Evolutionary conservation across 2,888 invertebrate species (phyloP).

Genomic region (Margaritifera margaritifera): DNA sequence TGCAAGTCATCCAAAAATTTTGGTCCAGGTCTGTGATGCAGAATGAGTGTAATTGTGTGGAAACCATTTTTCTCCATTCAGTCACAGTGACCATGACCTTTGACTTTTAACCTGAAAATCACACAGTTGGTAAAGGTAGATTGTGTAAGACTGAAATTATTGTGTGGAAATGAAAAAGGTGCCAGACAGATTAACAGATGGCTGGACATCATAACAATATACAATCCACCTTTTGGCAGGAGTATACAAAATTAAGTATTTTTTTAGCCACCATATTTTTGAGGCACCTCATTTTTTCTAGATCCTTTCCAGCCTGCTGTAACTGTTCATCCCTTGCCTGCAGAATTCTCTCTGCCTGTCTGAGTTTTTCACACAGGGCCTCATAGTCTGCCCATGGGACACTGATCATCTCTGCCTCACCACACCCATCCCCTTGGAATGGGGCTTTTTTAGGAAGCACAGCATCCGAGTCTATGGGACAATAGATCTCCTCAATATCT

Average conservation of each 20-base stretch:
- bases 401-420: not conserved
- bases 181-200: not conserved
- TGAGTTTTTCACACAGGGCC: conserved; percentile 77
- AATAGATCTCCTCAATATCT: conserved; percentile 30
- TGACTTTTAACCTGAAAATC: too few relatives aligned
- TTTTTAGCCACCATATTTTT: too few relatives aligned
- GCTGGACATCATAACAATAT: not conserved
- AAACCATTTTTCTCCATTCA: too few relatives aligned
- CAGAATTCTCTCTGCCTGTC: conserved; percentile 38
- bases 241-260: not conserved
- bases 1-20: too few relatives aligned
- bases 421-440: not conserved
- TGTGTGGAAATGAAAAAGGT: not conserved
- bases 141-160: too few relatives aligned
- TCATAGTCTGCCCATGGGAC: conserved; percentile 31
- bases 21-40: too few relatives aligned
- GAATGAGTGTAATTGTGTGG: too few relatives aligned
- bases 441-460: not conserved
- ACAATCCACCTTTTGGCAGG: not conserved
- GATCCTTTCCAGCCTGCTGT: conserved; percentile 44
- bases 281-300: conserved; percentile 54
- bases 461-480: not conserved
- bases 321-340: conserved; percentile 42
- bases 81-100: too few relatives aligned
- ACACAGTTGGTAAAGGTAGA: too few relatives aligned